Base-by-base conservation (phyloP, 2,888 invertebrate species). In the Gonocerus acuteangulatus region DNA sequence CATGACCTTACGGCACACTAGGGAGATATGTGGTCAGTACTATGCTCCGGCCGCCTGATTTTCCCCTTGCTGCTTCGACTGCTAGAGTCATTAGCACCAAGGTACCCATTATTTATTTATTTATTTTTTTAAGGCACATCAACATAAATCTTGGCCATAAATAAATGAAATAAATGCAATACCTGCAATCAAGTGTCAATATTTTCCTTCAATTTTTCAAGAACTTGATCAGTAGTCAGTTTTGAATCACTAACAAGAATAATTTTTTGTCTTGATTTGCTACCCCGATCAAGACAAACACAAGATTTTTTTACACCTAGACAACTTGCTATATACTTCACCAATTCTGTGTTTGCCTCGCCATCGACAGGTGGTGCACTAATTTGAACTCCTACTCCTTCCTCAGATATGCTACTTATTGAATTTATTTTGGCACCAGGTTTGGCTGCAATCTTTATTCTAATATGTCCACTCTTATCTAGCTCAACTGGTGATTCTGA, bases 291-390 rank as follows among this genome's bases (percentile, higher is more conserved):
- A 54, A 89, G 72, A 0, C 78, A 75, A 1, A 89, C 77, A 69
- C 86, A 83, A 65, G 84, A 84, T 73, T 88, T 88, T 62, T 82
- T 78, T 1, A 88, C 69, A 11, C 81, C 82, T 34, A 89, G 73
- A n/a, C 87, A 74, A 66, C 80, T 78, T 0, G 87, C 79, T 51
- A 89, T 73, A 70, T 81, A 89, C 72, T 84, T 85, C 0, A 89
- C 76, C 7, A 89, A 76, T 71, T 87, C 89, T 36, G 82, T 78
- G 70, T 89, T 89, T 11, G 89, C 89, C 74, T 87, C 86, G 2
- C 89, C 87, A 70, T 89, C 89, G 2, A 83, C 80, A 0, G 89
- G 87, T n/a, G 87, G 87, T 1, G 89, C 88, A 62, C 82, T 82
- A 66, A 89, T 87, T 71, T 87, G 85, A 13, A 89, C 78, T n/a